A percentile compares a stretch with the other conserved stretches of the same genome.
Evolutionary conservation across 2,797 vertebrate species (phyloP).

Genomic region (Anolis apletophallus): DNA sequence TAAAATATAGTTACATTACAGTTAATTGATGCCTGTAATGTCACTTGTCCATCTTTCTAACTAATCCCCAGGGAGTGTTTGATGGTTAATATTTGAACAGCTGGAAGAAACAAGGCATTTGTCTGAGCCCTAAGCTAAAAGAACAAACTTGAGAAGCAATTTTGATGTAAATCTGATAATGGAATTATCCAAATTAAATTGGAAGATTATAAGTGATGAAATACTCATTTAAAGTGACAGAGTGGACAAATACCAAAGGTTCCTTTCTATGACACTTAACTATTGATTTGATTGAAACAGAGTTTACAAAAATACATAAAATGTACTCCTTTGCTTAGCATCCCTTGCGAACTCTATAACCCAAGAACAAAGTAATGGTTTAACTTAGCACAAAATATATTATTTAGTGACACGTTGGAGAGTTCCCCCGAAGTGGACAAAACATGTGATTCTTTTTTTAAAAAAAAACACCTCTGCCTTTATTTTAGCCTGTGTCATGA

Average conservation of each 20-base stretch:
- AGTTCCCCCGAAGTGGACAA: neutral
- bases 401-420: neutral
- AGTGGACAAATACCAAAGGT: neutral
- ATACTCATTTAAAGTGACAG: constrained; percentile 30
- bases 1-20: constrained; percentile 1
- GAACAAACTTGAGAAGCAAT: constrained; percentile 38
- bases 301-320: neutral
- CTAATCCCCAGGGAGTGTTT: constrained; percentile 41
- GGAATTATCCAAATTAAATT: constrained; percentile 56
- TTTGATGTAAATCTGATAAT: constrained; percentile 52
- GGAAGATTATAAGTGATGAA: constrained; percentile 48
- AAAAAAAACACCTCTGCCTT: neutral
- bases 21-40: constrained; percentile 35
- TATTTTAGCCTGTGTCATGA: neutral
- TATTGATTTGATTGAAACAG: neutral
- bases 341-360: neutral
- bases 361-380: neutral
- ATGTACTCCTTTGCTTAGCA: constrained; percentile 22
- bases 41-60: constrained; percentile 47
- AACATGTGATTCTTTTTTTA: neutral
- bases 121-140: constrained; percentile 43
- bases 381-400: neutral
- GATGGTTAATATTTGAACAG: constrained; percentile 45
- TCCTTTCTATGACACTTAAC: neutral
- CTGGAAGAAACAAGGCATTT: constrained; percentile 45